A percentile compares a stretch with the other conserved stretches of the same genome.
Conservation (phyloP, 2,797 vertebrate species). For the Uromys caudimaculatus region DNA sequence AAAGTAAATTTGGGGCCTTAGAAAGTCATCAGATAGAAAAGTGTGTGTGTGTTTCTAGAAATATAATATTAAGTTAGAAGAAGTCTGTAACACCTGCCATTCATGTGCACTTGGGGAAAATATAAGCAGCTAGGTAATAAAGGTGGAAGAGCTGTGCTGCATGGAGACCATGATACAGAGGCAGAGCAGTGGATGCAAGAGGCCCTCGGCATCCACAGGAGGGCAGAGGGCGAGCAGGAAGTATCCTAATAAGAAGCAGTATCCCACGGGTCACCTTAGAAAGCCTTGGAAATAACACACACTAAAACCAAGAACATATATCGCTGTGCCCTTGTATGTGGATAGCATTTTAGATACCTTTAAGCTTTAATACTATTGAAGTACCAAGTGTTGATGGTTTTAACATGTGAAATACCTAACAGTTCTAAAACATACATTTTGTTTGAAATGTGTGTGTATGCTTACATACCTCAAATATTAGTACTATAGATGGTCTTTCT, state of each 20-base stretch:
- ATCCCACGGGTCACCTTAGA: background rate
- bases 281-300: background rate
- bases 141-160: background rate
- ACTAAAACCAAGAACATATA: background rate
- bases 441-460: background rate
- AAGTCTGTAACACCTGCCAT: constrained; percentile 58
- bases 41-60: background rate
- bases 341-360: constrained; percentile 17
- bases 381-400: background rate
- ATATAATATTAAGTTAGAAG: constrained; percentile 70
- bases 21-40: constrained; percentile 51
- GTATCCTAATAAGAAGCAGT: background rate
- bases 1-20: constrained; percentile 54
- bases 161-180: background rate
- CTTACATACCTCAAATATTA: background rate
- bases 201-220: background rate
- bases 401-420: background rate
- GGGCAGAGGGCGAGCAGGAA: background rate
- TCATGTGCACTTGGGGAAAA: constrained; percentile 42
- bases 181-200: background rate
- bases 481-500: background rate
- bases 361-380: background rate
- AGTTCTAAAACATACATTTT: constrained; percentile 2
- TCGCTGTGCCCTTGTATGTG: background rate
- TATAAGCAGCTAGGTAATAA: constrained; percentile 29